Percentiles rank a stretch among this genome's conserved stretches.
Evolutionary conservation across 2,113 vertebrate genomes (phyloP).

Genomic region (Anseranas semipalmata): DNA sequence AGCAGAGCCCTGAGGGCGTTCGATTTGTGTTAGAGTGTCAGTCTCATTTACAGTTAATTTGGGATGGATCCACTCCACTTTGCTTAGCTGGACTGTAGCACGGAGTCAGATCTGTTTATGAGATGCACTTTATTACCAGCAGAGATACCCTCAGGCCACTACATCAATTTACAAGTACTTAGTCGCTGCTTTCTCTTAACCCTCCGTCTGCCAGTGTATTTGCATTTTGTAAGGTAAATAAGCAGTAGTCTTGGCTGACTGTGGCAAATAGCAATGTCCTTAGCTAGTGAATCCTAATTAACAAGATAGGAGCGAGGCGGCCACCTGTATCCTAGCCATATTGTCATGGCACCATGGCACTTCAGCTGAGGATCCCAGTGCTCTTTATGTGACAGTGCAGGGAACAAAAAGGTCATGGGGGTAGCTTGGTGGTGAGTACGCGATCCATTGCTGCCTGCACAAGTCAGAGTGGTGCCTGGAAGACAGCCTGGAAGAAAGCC

Average conservation of each 20-base stretch:
- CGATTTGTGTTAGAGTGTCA: background rate
- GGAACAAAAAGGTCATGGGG: background rate
- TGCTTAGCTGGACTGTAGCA: background rate
- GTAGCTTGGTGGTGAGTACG: rapidly evolving
- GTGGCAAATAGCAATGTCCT: background rate
- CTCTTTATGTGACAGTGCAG: background rate
- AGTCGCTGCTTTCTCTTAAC: slow-evolving; percentile 5
- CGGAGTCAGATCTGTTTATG: background rate
- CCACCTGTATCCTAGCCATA: no score
- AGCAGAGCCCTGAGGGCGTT: background rate
- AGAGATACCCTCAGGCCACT: slow-evolving; percentile 15
- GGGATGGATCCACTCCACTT: background rate
- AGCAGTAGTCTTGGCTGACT: background rate
- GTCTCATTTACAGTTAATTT: slow-evolving; percentile 14
- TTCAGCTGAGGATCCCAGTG: background rate
- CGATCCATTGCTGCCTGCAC: background rate
- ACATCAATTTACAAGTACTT: slow-evolving; percentile 39
- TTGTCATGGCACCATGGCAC: no score
- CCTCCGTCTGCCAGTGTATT: background rate
- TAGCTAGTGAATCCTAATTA: background rate
- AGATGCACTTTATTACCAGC: slow-evolving; percentile 6
- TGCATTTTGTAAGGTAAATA: background rate
- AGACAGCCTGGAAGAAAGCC: background rate
- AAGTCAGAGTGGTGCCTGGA: background rate
- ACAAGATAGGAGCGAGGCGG: background rate